Evolutionary conservation across 2,888 invertebrate genomes (phyloP).

Genomic region (Noctua comes): DNA sequence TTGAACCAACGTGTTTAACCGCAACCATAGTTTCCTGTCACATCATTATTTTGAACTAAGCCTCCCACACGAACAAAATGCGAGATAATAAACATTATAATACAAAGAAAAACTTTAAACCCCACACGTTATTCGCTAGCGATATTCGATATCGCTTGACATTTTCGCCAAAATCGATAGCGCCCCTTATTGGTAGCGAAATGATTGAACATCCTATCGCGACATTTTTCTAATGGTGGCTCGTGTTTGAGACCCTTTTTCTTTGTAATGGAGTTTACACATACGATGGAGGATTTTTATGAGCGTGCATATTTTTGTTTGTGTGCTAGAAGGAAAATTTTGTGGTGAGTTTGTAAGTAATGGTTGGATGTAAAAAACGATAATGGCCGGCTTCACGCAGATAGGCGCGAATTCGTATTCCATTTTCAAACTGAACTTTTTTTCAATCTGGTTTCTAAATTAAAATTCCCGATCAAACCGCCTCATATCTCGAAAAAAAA

Average conservation of each 20-base stretch:
- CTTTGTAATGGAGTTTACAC: conserved; percentile 81
- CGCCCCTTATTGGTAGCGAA: conserved; percentile 90
- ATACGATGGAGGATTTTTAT: conserved; percentile 58
- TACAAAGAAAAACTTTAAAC: conserved; percentile 63
- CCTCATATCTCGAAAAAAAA: too few species aligned
- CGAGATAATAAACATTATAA: conserved; percentile 49
- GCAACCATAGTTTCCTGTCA: neutral
- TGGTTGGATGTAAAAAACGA: too few species aligned
- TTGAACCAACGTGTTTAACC: neutral
- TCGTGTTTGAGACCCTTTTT: conserved; percentile 89
- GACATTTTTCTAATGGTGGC: conserved; percentile 90
- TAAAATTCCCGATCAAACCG: too few species aligned
- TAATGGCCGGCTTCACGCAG: too few species aligned
- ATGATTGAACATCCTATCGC: conserved; percentile 91
- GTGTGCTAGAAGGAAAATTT: conserved; percentile 16
- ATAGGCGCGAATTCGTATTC: too few species aligned
- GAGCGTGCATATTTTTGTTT: conserved; percentile 49
- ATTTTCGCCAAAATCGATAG: conserved; percentile 89
- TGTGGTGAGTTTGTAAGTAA: neutral
- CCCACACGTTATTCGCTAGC: conserved; percentile 73
- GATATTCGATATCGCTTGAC: conserved; percentile 87
- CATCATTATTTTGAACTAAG: conserved; percentile 13
- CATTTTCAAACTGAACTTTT: too few species aligned
- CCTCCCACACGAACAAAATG: conserved; percentile 13
- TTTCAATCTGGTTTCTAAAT: too few species aligned